These are phyloP conservation scores for Chrysolina haemoptera DNA, from an alignment of 2,888 invertebrate genomes.

Conservation along the genomic window DNA sequence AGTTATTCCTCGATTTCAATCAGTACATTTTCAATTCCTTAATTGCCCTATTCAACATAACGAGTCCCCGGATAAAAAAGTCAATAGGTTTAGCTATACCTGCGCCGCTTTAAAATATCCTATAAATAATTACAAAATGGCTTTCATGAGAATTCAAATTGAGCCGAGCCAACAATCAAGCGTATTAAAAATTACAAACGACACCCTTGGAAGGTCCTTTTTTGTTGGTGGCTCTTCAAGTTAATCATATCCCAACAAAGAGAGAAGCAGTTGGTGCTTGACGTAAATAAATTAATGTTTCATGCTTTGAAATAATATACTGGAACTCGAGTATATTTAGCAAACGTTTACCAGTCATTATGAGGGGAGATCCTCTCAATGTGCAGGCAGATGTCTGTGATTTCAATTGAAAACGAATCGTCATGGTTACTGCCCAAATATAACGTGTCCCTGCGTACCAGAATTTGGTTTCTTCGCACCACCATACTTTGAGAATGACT, in stretches of 20 bases:
- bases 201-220: slow-evolving; percentile 58
- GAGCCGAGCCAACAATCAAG: slow-evolving; percentile 63
- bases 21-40: slow-evolving; percentile 27
- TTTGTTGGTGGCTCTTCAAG: slow-evolving; percentile 57
- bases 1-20: not conserved
- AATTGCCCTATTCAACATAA: slow-evolving; percentile 46
- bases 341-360: slow-evolving; percentile 67
- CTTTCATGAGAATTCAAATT: slow-evolving; percentile 53
- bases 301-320: slow-evolving; percentile 67
- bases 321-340: slow-evolving; percentile 67
- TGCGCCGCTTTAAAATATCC: slow-evolving; percentile 48
- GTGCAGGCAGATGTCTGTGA: slow-evolving; percentile 67
- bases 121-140: slow-evolving; percentile 58
- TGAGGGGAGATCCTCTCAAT: slow-evolving; percentile 62
- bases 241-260: slow-evolving; percentile 65
- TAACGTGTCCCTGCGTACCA: slow-evolving; percentile 61
- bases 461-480: slow-evolving; percentile 55
- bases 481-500: slow-evolving; percentile 34
- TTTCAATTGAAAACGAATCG: slow-evolving; percentile 67
- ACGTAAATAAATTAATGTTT: slow-evolving; percentile 67
- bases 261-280: slow-evolving; percentile 60
- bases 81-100: slow-evolving; percentile 40
- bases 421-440: slow-evolving; percentile 67
- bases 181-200: slow-evolving; percentile 67
- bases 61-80: slow-evolving; percentile 29